Conservation (phyloP, 2,797 vertebrate species). For the Takifugu ocellatus region DNA sequence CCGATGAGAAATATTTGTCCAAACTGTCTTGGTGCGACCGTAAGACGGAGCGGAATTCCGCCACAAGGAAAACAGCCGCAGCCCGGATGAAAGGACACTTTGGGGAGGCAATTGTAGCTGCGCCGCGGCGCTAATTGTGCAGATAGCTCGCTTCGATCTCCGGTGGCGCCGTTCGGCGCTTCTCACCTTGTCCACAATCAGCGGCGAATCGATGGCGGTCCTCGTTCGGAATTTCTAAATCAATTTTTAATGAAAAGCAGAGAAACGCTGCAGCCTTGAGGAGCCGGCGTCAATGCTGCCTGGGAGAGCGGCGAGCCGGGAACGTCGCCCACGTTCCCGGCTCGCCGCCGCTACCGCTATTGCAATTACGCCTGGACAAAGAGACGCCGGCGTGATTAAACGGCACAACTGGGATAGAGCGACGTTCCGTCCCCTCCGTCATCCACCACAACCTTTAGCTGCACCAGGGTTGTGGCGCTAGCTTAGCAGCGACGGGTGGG, state of each 20-base stretch:
- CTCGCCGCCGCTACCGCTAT: neutral
- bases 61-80: constrained; percentile 13
- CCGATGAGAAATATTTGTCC: constrained; percentile 8
- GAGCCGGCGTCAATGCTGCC: constrained; percentile 4
- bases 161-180: constrained; percentile 41
- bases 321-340: constrained; percentile 1
- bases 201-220: constrained; percentile 49
- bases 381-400: too few species aligned
- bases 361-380: neutral
- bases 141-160: constrained; percentile 52
- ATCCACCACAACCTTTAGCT: too few species aligned
- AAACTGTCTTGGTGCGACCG: constrained; percentile 21
- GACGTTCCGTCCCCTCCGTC: too few species aligned
- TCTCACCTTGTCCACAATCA: constrained; percentile 46
- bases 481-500: too few species aligned
- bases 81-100: constrained; percentile 10
- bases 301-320: constrained; percentile 11
- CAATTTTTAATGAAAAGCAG: constrained; percentile 58
- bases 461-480: too few species aligned
- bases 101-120: constrained; percentile 29
- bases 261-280: constrained; percentile 54
- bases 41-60: neutral
- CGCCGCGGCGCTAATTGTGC: constrained; percentile 37
- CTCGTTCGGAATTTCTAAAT: constrained; percentile 61
- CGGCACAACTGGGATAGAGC: too few species aligned